Percentiles rank a stretch among this genome's conserved stretches.
Conservation (phyloP, 2,797 vertebrate genomes). For the Limosa lapponica region DNA sequence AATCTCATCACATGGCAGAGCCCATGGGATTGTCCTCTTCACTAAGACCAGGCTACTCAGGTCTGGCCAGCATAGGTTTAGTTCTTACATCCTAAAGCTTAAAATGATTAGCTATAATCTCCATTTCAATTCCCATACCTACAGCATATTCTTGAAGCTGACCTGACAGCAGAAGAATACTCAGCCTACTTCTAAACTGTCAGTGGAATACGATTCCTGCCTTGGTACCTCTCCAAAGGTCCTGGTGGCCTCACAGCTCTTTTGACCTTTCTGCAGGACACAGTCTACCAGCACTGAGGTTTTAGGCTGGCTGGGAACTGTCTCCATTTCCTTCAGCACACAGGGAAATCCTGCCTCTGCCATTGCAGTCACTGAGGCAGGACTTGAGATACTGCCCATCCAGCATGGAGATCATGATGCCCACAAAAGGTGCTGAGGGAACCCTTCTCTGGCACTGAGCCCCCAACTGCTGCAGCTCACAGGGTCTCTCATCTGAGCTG, state of each 20-base stretch:
- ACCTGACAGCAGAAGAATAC: background rate
- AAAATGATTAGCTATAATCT: background rate
- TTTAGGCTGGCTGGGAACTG: background rate
- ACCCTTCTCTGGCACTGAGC: background rate
- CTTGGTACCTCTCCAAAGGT: background rate
- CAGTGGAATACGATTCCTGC: background rate
- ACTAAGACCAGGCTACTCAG: background rate
- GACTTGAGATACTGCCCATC: accelerated
- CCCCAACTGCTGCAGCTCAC: accelerated
- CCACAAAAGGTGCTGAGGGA: background rate
- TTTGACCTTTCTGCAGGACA: background rate
- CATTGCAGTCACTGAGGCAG: background rate
- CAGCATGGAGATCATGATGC: background rate
- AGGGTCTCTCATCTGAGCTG: background rate
- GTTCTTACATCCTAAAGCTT: background rate
- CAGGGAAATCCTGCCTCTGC: background rate
- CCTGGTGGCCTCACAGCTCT: background rate
- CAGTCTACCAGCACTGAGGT: background rate
- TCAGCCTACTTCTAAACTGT: background rate
- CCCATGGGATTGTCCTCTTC: background rate
- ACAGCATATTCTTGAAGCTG: background rate
- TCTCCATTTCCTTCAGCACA: background rate
- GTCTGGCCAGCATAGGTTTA: background rate
- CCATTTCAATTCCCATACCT: background rate
- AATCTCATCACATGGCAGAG: background rate